Base-by-base conservation (phyloP, 2,113 vertebrate species). In the Dryoscopus gambensis region DNA sequence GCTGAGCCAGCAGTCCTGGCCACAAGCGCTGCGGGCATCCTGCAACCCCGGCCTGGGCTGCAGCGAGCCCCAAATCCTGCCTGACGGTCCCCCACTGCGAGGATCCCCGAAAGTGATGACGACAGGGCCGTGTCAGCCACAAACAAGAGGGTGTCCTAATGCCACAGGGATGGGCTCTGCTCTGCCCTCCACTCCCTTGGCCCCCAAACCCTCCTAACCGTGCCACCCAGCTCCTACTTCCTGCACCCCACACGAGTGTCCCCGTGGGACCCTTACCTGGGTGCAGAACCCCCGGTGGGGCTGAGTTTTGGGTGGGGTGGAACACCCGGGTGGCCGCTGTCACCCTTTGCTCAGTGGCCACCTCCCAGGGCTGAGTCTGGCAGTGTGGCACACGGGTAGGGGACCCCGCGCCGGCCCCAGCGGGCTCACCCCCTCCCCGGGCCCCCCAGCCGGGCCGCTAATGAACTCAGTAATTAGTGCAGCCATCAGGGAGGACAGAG, bases 381-480 rank as follows among this genome's bases (percentile, higher is more conserved):
- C 3, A 1, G 11, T 80, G 39, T 31, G 52, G 52, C 71, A 69
- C 30, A n/a, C 47, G 23, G 27, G 6, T 25, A 22, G 23, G n/a
- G 70, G 50, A 68, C 25, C 50, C 70, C 30, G 49, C 2, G 1
- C 33, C 30, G 19, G 84, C 59, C 92, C 52, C 73, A 59, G 30
- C 5, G 17, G 21, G 21, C 30, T 83, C 6, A 2, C 3, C 60
- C 83, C 80, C 31, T 75, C 55, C 27, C 13, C 0, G 11, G 84
- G 83, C 53, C 83, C 74, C 90, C 55, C 52, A 69, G 85, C 39
- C 1, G 4, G 56, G 44, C 55, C 64, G 5, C 91, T 96, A 97
- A 97, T 92, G 93, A 96, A 86, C 76, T 57, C 82, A 83, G 80
- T 62, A 96, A 97, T 96, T 95, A 94, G 84, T 30, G 37, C 68